Evolutionary conservation across 2,113 vertebrate genomes (phyloP), one percentile per base, ranked within the genome.

Genomic region (Motacilla alba): DNA sequence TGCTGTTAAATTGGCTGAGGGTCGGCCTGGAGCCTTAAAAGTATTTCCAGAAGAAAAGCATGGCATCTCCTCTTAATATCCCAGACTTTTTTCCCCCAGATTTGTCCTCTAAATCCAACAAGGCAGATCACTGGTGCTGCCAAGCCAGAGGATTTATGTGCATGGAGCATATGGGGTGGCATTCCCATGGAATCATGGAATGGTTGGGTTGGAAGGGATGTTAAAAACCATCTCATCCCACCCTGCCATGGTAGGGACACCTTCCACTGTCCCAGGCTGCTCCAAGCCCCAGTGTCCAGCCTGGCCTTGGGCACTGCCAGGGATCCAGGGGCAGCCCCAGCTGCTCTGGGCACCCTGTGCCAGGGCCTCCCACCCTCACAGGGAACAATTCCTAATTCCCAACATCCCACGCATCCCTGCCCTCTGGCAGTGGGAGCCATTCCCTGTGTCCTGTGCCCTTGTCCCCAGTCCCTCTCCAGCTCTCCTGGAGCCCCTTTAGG

Each of bases 51-150:
- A 50, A 74, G 37, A n/a, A 59, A 53, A 87, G 24, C 15, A 7
- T 31, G 24, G 8, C 24, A 6, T 26, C 11, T 43, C 13, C 6
- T 47, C 31, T 72, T 56, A 10, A n/a, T 21, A n/a, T 15, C 31
- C 55, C 35, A n/a, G 33, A 7, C 9, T 15, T 56, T 37, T 15
- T 30, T 1, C 0, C 17, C 22, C 15, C 1, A 13, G 0, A 26
- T 69, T 59, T 74, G 24, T 41, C n/a, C 31, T 30, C 43, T 19
- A 2, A 14, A 8, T 66, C 30, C 43, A 43, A 3, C 37, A 66
- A 37, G 31, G 6, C 24, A 50, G 26, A 18, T 49, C 52, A 11
- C 28, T 47, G 60, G 15, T 66, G 72, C 72, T 15, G 8, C 72
- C 28, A 16, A 33, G 35, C 7, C 43, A 44, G 52, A 21, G n/a